phyloP scores from a whole-genome alignment of 2,888 invertebrate species.

The Phragmatobia fuliginosa region DNA sequence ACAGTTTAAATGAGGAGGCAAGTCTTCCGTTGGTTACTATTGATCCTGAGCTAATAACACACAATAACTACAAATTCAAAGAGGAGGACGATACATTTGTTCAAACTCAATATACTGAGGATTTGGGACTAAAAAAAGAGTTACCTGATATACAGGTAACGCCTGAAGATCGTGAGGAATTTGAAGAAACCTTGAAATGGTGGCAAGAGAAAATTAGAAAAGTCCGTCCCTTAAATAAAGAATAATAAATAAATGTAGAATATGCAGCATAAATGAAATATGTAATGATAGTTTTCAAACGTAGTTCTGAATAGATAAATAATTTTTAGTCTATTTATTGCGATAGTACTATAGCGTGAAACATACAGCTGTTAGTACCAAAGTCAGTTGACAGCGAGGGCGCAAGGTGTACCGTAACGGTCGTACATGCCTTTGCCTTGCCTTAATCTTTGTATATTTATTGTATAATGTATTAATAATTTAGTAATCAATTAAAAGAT shows the following conservation, averaged over 20 bases:
- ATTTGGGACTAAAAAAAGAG: constrained; percentile 80
- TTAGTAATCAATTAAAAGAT: constrained; percentile 33
- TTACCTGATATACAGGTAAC: constrained; percentile 82
- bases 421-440: constrained; percentile 61
- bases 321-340: constrained; percentile 57
- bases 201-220: constrained; percentile 83
- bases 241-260: constrained; percentile 41
- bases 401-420: constrained; percentile 85
- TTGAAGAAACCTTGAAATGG: constrained; percentile 84
- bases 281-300: constrained; percentile 8
- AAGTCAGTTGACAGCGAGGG: constrained; percentile 72
- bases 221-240: constrained; percentile 63
- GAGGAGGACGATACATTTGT: constrained; percentile 72
- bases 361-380: constrained; percentile 84
- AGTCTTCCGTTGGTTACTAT: constrained; percentile 67
- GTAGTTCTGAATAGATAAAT: constrained; percentile 42
- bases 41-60: constrained; percentile 71
- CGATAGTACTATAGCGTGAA: constrained; percentile 57
- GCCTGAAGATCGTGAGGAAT: constrained; percentile 80
- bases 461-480: constrained; percentile 35
- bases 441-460: constrained; percentile 44
- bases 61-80: constrained; percentile 72
- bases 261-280: not conserved
- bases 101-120: constrained; percentile 78
- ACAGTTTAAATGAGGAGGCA: constrained; percentile 60